phyloP scores from a whole-genome alignment of 1,140 invertebrate species.

The Bombus sylvicola region DNA sequence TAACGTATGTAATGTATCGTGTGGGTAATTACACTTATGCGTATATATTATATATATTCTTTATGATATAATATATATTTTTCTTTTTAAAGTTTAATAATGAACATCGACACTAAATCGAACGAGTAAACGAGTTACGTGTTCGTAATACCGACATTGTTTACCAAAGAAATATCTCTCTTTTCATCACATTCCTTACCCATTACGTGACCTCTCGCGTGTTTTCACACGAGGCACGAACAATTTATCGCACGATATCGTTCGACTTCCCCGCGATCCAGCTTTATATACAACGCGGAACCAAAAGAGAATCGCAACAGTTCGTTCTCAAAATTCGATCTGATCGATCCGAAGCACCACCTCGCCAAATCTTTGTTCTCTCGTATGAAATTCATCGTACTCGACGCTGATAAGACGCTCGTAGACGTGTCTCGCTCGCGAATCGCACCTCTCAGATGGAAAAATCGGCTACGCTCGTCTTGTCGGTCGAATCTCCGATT shows the following conservation, averaged over 20 bases:
- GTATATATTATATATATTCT: slow-evolving; percentile 49
- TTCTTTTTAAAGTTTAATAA: slow-evolving; percentile 27
- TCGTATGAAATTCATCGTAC: not conserved
- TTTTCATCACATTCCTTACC: not conserved
- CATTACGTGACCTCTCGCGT: slow-evolving; percentile 1
- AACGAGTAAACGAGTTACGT: slow-evolving; percentile 68
- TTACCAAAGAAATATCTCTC: not conserved
- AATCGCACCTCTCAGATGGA: not conserved
- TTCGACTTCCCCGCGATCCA: not conserved
- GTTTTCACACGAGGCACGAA: not conserved
- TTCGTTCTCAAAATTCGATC: not conserved
- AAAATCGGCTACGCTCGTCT: slow-evolving; percentile 11
- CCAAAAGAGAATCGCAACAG: not conserved
- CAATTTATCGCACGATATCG: not conserved
- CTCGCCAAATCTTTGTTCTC: not conserved
- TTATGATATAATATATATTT: slow-evolving; percentile 35
- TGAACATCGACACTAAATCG: slow-evolving; percentile 61
- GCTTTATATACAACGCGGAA: slow-evolving; percentile 20
- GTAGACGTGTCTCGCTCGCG: slow-evolving; percentile 40
- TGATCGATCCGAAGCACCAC: slow-evolving; percentile 28
- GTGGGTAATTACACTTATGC: slow-evolving; percentile 38
- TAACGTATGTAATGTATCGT: slow-evolving; percentile 25
- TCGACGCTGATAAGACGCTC: slow-evolving; percentile 17
- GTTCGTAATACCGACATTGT: not conserved
- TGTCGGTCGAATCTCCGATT: slow-evolving; percentile 20